Evolutionary conservation across 2,797 vertebrate species (phyloP).

Genomic region (Acanthopagrus latus): DNA sequence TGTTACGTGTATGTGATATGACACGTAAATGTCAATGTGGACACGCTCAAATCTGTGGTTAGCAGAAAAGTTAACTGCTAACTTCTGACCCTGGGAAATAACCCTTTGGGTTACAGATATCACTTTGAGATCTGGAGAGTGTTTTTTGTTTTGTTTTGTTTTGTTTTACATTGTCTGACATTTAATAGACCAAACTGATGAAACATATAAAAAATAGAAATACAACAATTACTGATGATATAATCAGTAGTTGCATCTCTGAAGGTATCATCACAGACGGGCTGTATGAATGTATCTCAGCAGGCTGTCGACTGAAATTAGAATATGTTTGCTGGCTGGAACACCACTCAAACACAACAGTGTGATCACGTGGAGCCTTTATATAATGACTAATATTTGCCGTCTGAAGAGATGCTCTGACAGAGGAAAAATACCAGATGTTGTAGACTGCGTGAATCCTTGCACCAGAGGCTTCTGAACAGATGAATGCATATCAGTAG

Average conservation of each 20-base stretch:
- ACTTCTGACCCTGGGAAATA: no score
- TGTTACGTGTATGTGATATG: no score
- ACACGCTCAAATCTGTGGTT: no score
- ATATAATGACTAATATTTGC: conserved; percentile 18
- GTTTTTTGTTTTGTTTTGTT: no score
- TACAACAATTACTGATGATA: no score
- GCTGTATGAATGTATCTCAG: not conserved
- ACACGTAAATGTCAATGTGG: no score
- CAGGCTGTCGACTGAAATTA: not conserved
- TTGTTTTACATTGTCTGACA: no score
- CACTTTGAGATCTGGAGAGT: no score
- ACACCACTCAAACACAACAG: not conserved
- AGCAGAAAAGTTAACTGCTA: no score
- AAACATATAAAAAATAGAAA: no score
- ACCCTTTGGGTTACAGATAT: no score
- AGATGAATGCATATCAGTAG: conserved; percentile 38
- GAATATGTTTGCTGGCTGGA: not conserved
- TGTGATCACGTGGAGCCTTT: not conserved
- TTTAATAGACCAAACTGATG: no score
- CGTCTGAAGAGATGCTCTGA: conserved; percentile 22
- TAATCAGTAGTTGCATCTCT: not conserved
- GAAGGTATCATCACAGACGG: not conserved
- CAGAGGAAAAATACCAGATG: conserved; percentile 48
- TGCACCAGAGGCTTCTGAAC: conserved; percentile 44
- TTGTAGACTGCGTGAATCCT: conserved; percentile 24